Conservation (phyloP, 2,113 vertebrate genomes). For the Turnix velox region DNA sequence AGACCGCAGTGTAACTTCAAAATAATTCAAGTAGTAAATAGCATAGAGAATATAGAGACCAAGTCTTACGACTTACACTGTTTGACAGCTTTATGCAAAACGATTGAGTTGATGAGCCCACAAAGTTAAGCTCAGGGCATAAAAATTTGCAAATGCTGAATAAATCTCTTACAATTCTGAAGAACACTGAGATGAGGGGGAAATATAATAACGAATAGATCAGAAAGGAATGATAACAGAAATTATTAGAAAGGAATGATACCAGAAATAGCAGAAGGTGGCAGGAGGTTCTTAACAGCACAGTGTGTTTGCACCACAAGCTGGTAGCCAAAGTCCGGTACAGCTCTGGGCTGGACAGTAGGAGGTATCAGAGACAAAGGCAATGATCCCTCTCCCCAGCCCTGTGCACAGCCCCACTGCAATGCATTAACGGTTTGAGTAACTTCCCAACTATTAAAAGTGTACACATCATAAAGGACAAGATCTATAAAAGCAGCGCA, state of each 20-base stretch:
- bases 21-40: background rate
- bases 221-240: background rate
- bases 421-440: background rate
- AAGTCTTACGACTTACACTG: background rate
- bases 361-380: background rate
- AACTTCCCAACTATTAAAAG: background rate
- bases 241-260: background rate
- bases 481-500: background rate
- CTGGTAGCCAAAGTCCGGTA: background rate
- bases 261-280: background rate
- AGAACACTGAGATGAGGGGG: background rate
- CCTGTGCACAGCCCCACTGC: fast-evolving
- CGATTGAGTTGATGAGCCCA: background rate
- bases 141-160: background rate
- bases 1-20: background rate
- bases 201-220: background rate
- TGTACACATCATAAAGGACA: background rate
- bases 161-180: background rate
- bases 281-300: background rate
- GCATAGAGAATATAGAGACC: background rate
- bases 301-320: background rate
- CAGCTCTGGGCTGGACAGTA: background rate
- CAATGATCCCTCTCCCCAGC: background rate
- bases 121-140: background rate
- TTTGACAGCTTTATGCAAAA: background rate